phyloP scores from a whole-genome alignment of 2,113 vertebrate species.

The Caretta caretta region DNA sequence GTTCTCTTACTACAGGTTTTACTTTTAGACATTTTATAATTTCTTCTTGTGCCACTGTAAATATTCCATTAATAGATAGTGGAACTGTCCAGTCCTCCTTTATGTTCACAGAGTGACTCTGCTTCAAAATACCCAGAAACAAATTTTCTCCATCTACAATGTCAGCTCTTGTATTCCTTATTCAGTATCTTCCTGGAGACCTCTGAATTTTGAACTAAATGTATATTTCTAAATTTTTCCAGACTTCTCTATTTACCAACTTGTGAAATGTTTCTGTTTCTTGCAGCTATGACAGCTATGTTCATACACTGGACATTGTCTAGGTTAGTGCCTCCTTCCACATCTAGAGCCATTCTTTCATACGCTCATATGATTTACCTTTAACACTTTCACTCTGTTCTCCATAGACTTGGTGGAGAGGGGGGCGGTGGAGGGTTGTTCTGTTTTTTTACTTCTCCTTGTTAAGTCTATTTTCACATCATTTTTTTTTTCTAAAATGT shows the following conservation, averaged over 20 bases:
- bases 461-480: not conserved
- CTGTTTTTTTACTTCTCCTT: not conserved
- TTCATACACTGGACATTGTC: not conserved
- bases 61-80: not conserved
- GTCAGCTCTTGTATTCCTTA: not conserved
- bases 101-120: not conserved
- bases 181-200: not conserved
- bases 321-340: not conserved
- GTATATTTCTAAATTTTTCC: not conserved
- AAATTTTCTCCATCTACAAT: not conserved
- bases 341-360: not conserved
- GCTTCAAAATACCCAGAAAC: not conserved
- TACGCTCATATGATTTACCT: not conserved
- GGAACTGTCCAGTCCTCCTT: not conserved
- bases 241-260: not conserved
- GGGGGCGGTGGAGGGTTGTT: no score
- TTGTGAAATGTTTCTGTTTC: not conserved
- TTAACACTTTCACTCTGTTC: not conserved
- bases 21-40: no score
- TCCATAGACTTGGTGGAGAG: not conserved
- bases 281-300: not conserved
- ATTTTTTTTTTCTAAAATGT: not conserved
- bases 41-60: not conserved
- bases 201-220: not conserved
- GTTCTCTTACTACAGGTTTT: no score